phyloP scores from a whole-genome alignment of 2,888 invertebrate genomes.

The Clusia tigrina region DNA sequence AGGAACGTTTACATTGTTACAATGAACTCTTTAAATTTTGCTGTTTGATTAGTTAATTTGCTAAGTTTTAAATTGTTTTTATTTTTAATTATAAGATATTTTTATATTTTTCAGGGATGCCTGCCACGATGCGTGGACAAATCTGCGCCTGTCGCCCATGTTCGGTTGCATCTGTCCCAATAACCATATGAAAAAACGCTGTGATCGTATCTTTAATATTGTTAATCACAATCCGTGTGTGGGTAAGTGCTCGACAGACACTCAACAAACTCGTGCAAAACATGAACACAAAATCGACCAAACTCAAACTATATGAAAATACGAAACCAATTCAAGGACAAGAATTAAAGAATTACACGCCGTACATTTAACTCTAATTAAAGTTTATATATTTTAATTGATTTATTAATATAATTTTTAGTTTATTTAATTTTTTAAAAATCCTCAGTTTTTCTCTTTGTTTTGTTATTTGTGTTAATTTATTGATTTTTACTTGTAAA shows the following conservation, averaged over 20 bases:
- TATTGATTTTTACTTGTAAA: conserved; percentile 42
- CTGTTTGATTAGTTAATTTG: too few species aligned
- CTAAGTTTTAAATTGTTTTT: too few species aligned
- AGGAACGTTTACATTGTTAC: too few species aligned
- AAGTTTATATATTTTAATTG: background rate
- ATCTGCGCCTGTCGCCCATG: conserved; percentile 84
- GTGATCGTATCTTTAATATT: conserved; percentile 86
- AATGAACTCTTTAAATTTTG: too few species aligned
- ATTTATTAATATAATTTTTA: background rate
- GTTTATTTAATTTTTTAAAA: conserved; percentile 22
- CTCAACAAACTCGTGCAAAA: conserved; percentile 31
- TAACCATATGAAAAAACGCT: conserved; percentile 86
- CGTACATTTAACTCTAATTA: background rate
- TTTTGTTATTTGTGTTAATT: conserved; percentile 33
- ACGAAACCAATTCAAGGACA: background rate
- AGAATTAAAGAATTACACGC: conserved; percentile 15
- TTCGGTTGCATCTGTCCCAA: conserved; percentile 94
- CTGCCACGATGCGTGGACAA: conserved; percentile 88
- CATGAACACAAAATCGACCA: conserved; percentile 29
- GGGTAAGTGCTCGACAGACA: conserved; percentile 72
- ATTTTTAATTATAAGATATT: too few species aligned
- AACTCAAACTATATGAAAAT: conserved; percentile 8
- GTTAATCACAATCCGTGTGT: conserved; percentile 95
- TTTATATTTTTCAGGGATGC: conserved; percentile 70
- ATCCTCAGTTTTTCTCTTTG: conserved; percentile 31